Conservation (phyloP, 1,140 invertebrate genomes). For the Drosophila nikananu region DNA sequence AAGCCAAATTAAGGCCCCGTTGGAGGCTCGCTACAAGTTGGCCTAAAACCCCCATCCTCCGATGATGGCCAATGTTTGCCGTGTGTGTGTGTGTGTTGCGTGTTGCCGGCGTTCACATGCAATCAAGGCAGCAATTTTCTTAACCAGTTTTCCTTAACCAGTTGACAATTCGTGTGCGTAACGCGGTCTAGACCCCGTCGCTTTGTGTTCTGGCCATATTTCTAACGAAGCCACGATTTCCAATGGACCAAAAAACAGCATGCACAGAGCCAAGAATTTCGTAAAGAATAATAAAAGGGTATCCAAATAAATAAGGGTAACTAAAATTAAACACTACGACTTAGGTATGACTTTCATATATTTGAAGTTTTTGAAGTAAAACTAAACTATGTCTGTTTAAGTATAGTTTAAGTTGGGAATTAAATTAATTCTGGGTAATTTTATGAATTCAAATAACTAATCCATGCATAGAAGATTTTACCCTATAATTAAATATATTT, state of each 20-base stretch:
- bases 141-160: conserved; percentile 80
- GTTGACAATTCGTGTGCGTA: conserved; percentile 82
- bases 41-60: conserved; percentile 8
- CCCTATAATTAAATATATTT: not conserved
- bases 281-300: not conserved
- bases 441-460: too few relatives aligned
- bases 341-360: too few relatives aligned
- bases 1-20: conserved; percentile 79
- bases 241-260: not conserved
- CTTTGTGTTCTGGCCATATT: conserved; percentile 48
- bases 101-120: conserved; percentile 60
- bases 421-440: not conserved
- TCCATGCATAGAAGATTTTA: not conserved
- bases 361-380: not conserved
- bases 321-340: too few relatives aligned
- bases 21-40: conserved; percentile 29
- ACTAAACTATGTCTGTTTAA: not conserved
- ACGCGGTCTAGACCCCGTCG: conserved; percentile 51
- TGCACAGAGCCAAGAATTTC: not conserved
- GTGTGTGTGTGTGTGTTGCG: conserved; percentile 41
- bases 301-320: too few relatives aligned
- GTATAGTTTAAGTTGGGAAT: not conserved
- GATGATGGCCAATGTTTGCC: conserved; percentile 1
- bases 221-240: conserved; percentile 72
- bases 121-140: conserved; percentile 83